These are phyloP conservation scores for Ceramica pisi DNA, from an alignment of 2,888 invertebrate genomes.

Conservation along the genomic window DNA sequence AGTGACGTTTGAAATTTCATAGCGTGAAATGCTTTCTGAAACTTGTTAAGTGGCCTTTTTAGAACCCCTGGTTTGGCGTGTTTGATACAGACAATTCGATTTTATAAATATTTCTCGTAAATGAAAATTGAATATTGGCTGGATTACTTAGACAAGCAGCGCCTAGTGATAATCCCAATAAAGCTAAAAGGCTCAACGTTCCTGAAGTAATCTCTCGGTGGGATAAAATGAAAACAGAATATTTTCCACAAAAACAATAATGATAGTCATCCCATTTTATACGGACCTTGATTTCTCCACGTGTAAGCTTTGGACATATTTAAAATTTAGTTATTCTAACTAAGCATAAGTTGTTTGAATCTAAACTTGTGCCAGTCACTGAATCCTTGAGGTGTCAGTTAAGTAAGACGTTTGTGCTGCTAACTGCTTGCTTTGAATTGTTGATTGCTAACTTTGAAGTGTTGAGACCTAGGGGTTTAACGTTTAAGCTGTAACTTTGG, in stretches of 20 bases:
- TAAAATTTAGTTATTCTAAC: background rate
- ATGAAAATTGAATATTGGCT: background rate
- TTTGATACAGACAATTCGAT: no score
- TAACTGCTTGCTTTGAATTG: constrained; percentile 56
- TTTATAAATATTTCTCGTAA: background rate
- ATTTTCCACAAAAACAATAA: background rate
- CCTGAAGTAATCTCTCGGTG: background rate
- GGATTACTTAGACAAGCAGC: background rate
- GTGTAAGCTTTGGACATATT: constrained; percentile 1
- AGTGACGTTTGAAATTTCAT: no score
- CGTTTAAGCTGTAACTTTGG: constrained; percentile 28
- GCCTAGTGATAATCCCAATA: background rate
- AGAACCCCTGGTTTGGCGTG: no score
- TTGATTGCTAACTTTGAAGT: constrained; percentile 50
- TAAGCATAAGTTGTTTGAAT: constrained; percentile 5
- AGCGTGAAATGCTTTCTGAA: no score
- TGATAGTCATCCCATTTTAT: background rate
- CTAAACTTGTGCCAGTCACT: constrained; percentile 13
- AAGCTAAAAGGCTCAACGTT: background rate
- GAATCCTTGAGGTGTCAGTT: constrained; percentile 45
- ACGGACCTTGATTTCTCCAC: constrained; percentile 9
- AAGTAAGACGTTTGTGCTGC: constrained; percentile 37
- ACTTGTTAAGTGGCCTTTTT: no score
- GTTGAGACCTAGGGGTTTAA: constrained; percentile 35
- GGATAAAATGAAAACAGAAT: background rate